phyloP scores from a whole-genome alignment of 1,140 invertebrate genomes.

The Microplitis demolitor region DNA sequence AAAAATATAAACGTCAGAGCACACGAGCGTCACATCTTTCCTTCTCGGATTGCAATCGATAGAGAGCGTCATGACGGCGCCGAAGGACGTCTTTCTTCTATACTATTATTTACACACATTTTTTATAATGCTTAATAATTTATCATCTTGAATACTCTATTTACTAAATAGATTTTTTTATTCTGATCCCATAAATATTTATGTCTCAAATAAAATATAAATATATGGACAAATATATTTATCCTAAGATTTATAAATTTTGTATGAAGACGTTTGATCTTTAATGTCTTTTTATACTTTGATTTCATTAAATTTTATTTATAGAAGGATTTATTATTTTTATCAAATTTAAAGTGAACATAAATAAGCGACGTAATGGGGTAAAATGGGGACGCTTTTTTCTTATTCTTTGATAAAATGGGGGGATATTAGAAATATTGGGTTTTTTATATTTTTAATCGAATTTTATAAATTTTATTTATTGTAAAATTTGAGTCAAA shows the following conservation, averaged over 20 bases:
- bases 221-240: neutral
- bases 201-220: neutral
- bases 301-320: too few species aligned
- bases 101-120: neutral
- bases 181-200: neutral
- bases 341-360: too few species aligned
- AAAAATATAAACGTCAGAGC: neutral
- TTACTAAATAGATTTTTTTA: neutral
- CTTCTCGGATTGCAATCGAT: constrained; percentile 24
- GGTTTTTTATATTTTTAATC: too few species aligned
- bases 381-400: too few species aligned
- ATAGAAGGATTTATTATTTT: too few species aligned
- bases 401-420: too few species aligned
- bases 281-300: too few species aligned
- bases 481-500: too few species aligned
- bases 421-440: too few species aligned
- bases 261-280: neutral
- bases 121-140: neutral
- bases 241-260: neutral
- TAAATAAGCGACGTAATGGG: too few species aligned
- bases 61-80: constrained; percentile 21
- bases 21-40: neutral
- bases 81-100: constrained; percentile 19
- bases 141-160: neutral
- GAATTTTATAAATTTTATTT: too few species aligned